A percentile compares a stretch with the other conserved stretches of the same genome.
These are phyloP conservation scores for Lutraria rhynchaena DNA, from an alignment of 1,140 invertebrate species.

Conservation along the genomic window DNA sequence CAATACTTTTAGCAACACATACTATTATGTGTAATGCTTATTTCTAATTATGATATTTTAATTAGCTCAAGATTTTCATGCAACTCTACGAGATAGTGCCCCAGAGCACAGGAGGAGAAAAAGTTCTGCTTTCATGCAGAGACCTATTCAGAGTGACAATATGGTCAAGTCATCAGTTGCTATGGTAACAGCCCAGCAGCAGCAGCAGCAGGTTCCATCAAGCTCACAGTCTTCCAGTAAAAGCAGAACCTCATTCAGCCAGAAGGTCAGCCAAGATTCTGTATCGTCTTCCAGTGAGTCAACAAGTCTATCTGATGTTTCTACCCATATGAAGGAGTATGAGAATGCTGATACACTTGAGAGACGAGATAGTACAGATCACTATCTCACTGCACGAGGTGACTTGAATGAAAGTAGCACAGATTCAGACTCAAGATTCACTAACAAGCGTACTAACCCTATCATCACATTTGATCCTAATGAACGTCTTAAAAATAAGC, in stretches of 20 bases:
- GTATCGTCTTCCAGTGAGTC: constrained; percentile 53
- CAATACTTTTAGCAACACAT: too few relatives aligned
- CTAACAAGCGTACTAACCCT: constrained; percentile 57
- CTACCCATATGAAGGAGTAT: constrained; percentile 40
- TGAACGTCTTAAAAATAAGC: constrained; percentile 38
- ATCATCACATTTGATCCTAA: constrained; percentile 58
- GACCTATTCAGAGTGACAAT: not conserved
- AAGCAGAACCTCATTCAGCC: not conserved
- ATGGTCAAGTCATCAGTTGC: not conserved
- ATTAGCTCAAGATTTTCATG: constrained; percentile 52
- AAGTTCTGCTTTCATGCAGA: constrained; percentile 5
- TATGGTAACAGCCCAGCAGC: not conserved
- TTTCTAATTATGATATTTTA: constrained; percentile 36
- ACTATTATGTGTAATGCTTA: too few relatives aligned
- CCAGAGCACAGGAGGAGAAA: constrained; percentile 20
- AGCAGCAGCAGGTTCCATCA: not conserved
- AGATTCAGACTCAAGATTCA: constrained; percentile 21
- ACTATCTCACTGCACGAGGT: constrained; percentile 53
- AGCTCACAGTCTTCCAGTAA: not conserved
- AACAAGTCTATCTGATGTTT: constrained; percentile 35
- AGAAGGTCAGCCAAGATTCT: constrained; percentile 21
- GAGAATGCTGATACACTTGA: constrained; percentile 52
- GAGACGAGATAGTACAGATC: constrained; percentile 37
- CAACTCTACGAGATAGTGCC: constrained; percentile 30
- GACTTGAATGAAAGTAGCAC: constrained; percentile 24